Percentiles rank a stretch among this genome's conserved stretches.
These are phyloP conservation scores for Pseudopipra pipra DNA, from an alignment of 2,113 vertebrate genomes.

Conservation along the genomic window DNA sequence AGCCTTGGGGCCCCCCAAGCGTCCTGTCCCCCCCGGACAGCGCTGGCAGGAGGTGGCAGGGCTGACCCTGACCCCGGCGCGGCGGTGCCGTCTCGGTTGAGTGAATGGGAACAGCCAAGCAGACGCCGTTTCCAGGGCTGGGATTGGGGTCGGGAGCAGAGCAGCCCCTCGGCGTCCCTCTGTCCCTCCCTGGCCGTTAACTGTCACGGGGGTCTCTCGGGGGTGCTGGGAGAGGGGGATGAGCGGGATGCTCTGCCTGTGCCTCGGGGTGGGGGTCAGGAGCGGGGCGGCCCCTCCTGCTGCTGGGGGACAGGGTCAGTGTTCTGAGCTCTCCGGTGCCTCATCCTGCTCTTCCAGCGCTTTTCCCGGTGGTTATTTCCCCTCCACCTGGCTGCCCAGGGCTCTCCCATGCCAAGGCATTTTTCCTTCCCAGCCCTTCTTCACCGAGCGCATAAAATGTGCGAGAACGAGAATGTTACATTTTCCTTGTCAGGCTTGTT, in stretches of 20 bases:
- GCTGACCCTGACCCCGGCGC: background rate
- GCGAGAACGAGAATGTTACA: background rate
- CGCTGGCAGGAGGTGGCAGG: background rate
- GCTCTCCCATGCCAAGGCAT: background rate
- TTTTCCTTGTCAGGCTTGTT: background rate
- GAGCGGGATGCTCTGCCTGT: background rate
- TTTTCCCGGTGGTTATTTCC: background rate
- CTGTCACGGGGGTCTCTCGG: fast-evolving
- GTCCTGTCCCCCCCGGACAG: background rate
- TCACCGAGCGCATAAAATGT: background rate
- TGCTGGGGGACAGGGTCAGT: background rate
- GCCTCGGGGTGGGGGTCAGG: background rate
- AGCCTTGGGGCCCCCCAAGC: background rate
- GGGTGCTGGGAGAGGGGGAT: background rate
- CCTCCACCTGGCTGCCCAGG: background rate
- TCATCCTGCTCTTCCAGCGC: background rate
- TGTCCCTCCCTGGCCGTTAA: background rate
- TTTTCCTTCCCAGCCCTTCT: background rate
- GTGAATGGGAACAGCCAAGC: background rate
- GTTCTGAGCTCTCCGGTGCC: background rate
- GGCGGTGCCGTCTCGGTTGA: background rate
- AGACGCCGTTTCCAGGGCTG: background rate
- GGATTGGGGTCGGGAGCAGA: background rate
- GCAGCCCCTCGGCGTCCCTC: background rate
- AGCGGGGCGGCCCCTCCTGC: too few species aligned